phyloP scores from a whole-genome alignment of 2,797 vertebrate species.

The Chelon labrosus region DNA sequence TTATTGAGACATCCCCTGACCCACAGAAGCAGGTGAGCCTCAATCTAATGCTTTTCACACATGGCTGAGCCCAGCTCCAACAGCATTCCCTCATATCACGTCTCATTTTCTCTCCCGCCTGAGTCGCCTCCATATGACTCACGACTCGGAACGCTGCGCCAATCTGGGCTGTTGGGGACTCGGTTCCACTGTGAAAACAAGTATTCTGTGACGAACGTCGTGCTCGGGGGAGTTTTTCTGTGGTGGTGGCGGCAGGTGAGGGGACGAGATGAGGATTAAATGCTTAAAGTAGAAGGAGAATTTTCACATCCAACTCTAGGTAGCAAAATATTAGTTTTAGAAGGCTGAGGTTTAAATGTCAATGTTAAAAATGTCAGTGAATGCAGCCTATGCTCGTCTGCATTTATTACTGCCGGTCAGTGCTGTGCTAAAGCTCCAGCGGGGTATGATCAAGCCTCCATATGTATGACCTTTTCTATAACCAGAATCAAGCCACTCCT shows the following conservation, averaged over 20 bases:
- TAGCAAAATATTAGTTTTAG: background rate
- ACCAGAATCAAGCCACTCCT: background rate
- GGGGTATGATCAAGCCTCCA: background rate
- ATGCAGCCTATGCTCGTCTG: background rate
- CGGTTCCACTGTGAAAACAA: constrained; percentile 32
- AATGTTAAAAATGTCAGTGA: constrained; percentile 37
- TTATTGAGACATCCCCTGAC: constrained; percentile 13
- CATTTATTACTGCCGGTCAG: constrained; percentile 10
- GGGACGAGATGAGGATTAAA: constrained; percentile 31
- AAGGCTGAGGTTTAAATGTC: constrained; percentile 27
- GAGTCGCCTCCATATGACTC: constrained; percentile 63
- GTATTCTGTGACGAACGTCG: constrained; percentile 19
- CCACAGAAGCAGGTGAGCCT: background rate
- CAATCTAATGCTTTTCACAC: constrained; percentile 19
- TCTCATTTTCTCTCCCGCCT: constrained; percentile 23
- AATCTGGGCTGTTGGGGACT: constrained; percentile 21
- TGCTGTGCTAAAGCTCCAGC: background rate
- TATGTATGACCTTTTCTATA: constrained; percentile 39
- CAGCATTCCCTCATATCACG: constrained; percentile 40
- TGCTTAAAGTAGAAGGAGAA: background rate
- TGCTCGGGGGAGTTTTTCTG: constrained; percentile 33
- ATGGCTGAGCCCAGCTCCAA: constrained; percentile 5
- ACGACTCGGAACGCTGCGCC: constrained; percentile 23
- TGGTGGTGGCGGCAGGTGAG: constrained; percentile 31
- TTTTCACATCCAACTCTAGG: background rate